Base-by-base conservation (phyloP, 2,797 vertebrate genomes). In the Bovichtus variegatus region DNA sequence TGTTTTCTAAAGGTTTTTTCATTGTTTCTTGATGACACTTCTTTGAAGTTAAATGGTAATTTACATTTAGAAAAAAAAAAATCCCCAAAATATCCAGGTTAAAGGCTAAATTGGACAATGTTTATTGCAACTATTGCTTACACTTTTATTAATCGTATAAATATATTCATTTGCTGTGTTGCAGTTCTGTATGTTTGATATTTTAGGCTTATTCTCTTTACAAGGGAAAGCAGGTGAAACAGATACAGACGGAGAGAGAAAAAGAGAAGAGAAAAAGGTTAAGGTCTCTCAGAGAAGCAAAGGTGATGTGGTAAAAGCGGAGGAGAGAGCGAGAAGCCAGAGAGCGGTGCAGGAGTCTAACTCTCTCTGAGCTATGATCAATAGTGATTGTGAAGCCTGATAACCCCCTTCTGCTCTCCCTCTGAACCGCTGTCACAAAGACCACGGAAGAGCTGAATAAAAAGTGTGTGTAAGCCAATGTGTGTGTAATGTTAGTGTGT, bases 1-100 rank as follows among this genome's bases (percentile, higher is more conserved):
- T 47, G 83, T 86, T 94, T 87, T 90, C 88, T 92, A 84, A 87
- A 78, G 47, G 4, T 71, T 81, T 80, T 68, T 84, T 38, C 65
- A 25, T 43, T 38, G n/a, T 73, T 90, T 77, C 59, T 83, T 70
- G 41, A 55, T 60, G n/a, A n/a, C n/a, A n/a, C n/a, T n/a, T n/a
- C n/a, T 86, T 82, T 73, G 58, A 80, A 84, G 41, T 83, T 63
- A 34, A 63, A 70, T 21, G 83, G n/a, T n/a, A n/a, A n/a, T n/a
- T n/a, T n/a, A n/a, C n/a, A n/a, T n/a, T n/a, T n/a, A n/a, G n/a
- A n/a, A n/a, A n/a, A n/a, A n/a, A n/a, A n/a, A n/a, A n/a, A n/a
- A n/a, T n/a, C n/a, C n/a, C n/a, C n/a, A n/a, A n/a, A n/a, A n/a
- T n/a, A n/a, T n/a, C n/a, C n/a, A n/a, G n/a, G 27, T 27, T 27